Evolutionary conservation across 2,888 invertebrate species (phyloP).

Genomic region (Noctua comes): DNA sequence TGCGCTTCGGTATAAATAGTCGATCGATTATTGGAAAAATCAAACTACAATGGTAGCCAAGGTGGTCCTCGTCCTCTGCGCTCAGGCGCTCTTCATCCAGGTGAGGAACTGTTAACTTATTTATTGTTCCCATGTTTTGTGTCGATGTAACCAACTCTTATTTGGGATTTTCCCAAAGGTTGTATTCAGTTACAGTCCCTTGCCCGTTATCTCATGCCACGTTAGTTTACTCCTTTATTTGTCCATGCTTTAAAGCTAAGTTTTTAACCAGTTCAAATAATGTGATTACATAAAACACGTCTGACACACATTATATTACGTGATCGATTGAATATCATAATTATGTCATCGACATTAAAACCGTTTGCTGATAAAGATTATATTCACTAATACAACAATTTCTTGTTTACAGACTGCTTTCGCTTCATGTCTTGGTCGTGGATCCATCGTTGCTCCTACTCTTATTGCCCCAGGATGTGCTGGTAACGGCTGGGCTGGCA

Average conservation of each 20-base stretch:
- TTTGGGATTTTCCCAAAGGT: no score
- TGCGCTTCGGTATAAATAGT: constrained; percentile 40
- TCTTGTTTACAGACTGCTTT: not conserved
- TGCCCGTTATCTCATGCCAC: no score
- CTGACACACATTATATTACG: no score
- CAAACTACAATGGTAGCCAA: constrained; percentile 14
- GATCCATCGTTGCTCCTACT: not conserved
- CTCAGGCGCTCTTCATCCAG: constrained; percentile 20
- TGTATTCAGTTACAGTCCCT: no score
- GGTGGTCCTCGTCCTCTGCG: constrained; percentile 35
- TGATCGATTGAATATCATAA: no score
- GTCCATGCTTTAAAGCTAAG: no score
- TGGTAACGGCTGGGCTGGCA: not conserved
- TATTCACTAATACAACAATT: not conserved
- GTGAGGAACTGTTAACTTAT: not conserved
- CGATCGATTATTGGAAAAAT: not conserved
- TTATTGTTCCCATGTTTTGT: not conserved
- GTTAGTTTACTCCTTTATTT: no score
- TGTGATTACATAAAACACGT: no score
- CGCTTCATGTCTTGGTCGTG: not conserved
- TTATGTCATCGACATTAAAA: no score
- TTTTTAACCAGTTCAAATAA: no score
- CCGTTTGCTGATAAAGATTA: no score
- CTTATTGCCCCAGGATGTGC: not conserved
- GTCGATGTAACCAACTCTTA: not conserved